Conservation (phyloP, 2,888 invertebrate genomes). For the Scaptomyza polygonia region DNA sequence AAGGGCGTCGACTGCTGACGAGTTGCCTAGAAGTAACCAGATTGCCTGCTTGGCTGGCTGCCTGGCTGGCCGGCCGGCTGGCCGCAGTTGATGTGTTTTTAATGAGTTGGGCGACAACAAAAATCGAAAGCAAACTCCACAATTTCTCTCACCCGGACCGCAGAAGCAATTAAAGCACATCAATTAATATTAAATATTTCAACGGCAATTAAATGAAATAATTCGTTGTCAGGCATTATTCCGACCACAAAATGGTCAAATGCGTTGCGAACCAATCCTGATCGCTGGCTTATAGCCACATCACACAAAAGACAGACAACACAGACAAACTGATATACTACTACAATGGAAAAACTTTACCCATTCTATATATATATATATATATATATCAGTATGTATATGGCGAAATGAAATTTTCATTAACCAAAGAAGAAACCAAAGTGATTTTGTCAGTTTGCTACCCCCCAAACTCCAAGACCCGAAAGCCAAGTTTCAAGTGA, state of each 20-base stretch:
- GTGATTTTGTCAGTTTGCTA: conserved; percentile 61
- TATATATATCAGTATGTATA: conserved; percentile 12
- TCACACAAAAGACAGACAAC: conserved; percentile 14
- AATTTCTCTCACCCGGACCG: not conserved
- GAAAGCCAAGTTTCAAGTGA: conserved; percentile 59
- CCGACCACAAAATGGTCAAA: conserved; percentile 53
- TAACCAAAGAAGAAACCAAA: conserved; percentile 71
- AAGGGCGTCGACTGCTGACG: not conserved
- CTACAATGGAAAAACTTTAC: conserved; percentile 54
- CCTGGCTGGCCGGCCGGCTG: not conserved
- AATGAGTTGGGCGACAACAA: conserved; percentile 59
- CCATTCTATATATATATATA: not conserved
- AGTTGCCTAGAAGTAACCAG: not conserved
- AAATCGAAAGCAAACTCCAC: not conserved
- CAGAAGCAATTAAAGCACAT: conserved; percentile 74
- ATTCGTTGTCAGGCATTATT: conserved; percentile 53
- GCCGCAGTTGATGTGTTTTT: conserved; percentile 71
- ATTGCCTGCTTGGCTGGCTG: not conserved
- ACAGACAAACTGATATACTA: conserved; percentile 12
- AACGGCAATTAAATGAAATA: conserved; percentile 74
- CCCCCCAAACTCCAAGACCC: not conserved
- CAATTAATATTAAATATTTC: conserved; percentile 81
- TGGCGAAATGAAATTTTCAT: conserved; percentile 70
- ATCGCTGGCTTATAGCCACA: conserved; percentile 40
- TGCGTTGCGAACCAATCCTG: conserved; percentile 15